phyloP scores from a whole-genome alignment of 2,797 vertebrate genomes.

The Melanotaenia pygmaea region DNA sequence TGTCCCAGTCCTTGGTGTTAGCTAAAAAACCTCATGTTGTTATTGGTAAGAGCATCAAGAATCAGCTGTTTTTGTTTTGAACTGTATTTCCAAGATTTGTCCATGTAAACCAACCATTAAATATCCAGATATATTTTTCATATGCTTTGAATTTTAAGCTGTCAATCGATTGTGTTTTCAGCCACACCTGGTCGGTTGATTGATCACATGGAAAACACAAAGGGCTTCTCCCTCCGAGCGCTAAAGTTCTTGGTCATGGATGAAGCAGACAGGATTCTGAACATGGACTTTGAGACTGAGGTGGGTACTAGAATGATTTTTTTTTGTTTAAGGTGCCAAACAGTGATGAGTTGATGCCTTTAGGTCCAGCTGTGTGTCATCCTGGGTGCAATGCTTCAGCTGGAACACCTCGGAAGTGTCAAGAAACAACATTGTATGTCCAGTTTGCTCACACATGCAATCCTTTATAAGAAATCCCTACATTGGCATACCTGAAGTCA shows the following conservation, averaged over 20 bases:
- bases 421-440: background rate
- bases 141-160: background rate
- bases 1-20: constrained; percentile 96
- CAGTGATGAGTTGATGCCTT: too few relatives aligned
- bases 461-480: background rate
- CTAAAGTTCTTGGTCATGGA: constrained; percentile 97
- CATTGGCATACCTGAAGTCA: too few relatives aligned
- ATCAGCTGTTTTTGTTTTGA: background rate
- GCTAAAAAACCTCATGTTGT: constrained; percentile 97
- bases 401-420: too few relatives aligned
- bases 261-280: constrained; percentile 96
- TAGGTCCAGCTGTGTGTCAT: too few relatives aligned
- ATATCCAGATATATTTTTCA: too few relatives aligned
- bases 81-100: too few relatives aligned
- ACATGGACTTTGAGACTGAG: constrained; percentile 99
- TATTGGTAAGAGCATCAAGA: constrained; percentile 84
- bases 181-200: constrained; percentile 95
- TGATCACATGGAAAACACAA: constrained; percentile 97
- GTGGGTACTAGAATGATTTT: constrained; percentile 64
- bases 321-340: too few relatives aligned
- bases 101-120: background rate
- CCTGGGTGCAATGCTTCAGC: too few relatives aligned
- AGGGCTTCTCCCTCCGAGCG: constrained; percentile 93
- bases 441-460: background rate
- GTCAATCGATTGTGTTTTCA: constrained; percentile 58